Conservation (phyloP, 2,797 vertebrate genomes). For the Syngnathus acus region DNA sequence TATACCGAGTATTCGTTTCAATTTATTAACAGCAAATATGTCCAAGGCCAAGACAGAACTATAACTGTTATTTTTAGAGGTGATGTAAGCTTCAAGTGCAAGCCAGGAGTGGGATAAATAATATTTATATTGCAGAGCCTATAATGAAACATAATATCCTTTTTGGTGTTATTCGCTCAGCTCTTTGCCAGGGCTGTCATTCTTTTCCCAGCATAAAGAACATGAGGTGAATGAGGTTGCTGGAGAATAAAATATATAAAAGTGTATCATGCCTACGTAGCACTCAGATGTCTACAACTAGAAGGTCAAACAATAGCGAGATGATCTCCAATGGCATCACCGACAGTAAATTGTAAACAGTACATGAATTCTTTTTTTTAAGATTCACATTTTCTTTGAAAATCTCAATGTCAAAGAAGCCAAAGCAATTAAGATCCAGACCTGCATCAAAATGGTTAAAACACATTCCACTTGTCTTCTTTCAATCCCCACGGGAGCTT, state of each 20-base stretch:
- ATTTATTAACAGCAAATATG: conserved; percentile 44
- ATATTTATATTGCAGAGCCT: conserved; percentile 36
- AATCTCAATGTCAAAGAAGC: neutral
- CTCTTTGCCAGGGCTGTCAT: conserved; percentile 11
- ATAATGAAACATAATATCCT: conserved; percentile 48
- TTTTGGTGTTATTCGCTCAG: conserved; percentile 25
- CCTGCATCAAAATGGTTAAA: neutral
- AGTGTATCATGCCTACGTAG: too few species aligned
- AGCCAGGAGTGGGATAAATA: conserved; percentile 29
- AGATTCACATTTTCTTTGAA: neutral
- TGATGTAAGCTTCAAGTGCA: conserved; percentile 39
- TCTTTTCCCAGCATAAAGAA: conserved; percentile 15
- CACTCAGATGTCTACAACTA: neutral
- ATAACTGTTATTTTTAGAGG: conserved; percentile 46
- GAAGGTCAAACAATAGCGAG: neutral
- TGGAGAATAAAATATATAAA: conserved; percentile 13
- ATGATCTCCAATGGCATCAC: neutral
- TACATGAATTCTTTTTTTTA: neutral
- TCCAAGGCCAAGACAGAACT: conserved; percentile 40
- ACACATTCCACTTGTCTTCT: conserved; percentile 15
- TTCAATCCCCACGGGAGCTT: conserved; percentile 20
- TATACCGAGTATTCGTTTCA: conserved; percentile 33
- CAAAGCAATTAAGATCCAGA: neutral
- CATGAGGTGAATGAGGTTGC: conserved; percentile 4
- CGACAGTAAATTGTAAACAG: neutral